Evolutionary conservation across 2,888 invertebrate genomes (phyloP), one percentile per base, ranked within the genome.

Genomic region (Agrenia bidenticulata): DNA sequence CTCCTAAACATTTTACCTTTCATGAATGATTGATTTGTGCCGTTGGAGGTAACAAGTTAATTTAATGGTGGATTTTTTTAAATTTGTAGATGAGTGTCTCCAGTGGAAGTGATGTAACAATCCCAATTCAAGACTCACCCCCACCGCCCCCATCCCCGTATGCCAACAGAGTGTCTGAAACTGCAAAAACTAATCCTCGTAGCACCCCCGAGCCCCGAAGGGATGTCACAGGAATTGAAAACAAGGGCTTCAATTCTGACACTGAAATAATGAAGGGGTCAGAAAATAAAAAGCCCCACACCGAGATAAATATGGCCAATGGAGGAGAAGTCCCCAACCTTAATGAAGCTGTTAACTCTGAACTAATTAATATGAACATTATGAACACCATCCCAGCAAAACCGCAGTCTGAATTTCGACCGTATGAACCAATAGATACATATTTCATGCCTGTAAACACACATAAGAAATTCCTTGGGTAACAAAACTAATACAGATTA

Each of bases 391-490:
- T 84, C 61, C 84, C 84, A 1, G 78, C 83, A 53, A 88, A 88
- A 80, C 88, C 75, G 49, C 61, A 85, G 86, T 64, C 80, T 79
- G 72, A 81, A 79, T 73, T 72, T 64, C 76, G 76, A 24, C 73
- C 76, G 56, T 77, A 75, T 63, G 88, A 88, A 79, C 88, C 88
- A 4, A 89, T 90, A 79, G 89, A 90, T 77, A 90, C 90, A 77
- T 90, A 90, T 80, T 90, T 90, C 79, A 89, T 91, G 69, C 89
- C 90, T 32, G 90, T 91, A 72, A 90, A 91, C 79, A 89, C 90
- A 78, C 90, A 90, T 80, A 86, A 88, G 79, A 91, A 91, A 82
- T 90, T 88, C 79, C 89, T 90, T 84, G 89, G 90, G 90, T 90
- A 26, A 24, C 23, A 32, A 21, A 55, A 1, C 17, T 19, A 58